Percentiles rank a stretch among this genome's conserved stretches.
phyloP scores from a whole-genome alignment of 2,888 invertebrate genomes.

The Ceratothoa steindachneri region DNA sequence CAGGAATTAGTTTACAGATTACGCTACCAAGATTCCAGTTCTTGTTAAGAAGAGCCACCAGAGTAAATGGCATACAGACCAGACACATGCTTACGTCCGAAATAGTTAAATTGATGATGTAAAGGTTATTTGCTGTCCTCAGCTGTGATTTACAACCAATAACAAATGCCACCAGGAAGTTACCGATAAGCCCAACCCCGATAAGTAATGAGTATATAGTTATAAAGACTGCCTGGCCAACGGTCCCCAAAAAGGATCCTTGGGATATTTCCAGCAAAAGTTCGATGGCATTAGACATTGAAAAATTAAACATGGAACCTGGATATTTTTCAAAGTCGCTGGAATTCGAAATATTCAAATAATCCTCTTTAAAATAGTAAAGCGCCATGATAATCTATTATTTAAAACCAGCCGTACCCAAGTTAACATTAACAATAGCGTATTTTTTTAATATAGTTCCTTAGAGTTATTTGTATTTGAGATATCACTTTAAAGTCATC shows the following conservation, averaged over 20 bases:
- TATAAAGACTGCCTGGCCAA: constrained; percentile 51
- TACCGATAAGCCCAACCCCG: constrained; percentile 51
- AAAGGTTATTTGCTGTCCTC: constrained; percentile 54
- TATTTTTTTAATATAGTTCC: no score
- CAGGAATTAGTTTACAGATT: constrained; percentile 61
- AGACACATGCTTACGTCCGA: constrained; percentile 60
- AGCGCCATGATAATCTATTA: no score
- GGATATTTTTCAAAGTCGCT: background rate
- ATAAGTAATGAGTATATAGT: constrained; percentile 52
- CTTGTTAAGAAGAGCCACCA: constrained; percentile 56
- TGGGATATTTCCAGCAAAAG: constrained; percentile 31
- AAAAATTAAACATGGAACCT: constrained; percentile 9
- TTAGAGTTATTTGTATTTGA: no score
- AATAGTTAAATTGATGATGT: constrained; percentile 60
- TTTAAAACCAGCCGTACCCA: no score
- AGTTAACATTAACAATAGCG: no score
- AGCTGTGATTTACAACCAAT: constrained; percentile 35
- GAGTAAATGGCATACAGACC: constrained; percentile 61
- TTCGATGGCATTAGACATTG: constrained; percentile 15
- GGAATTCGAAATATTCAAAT: background rate
- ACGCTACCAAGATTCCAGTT: constrained; percentile 59
- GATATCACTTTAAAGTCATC: no score
- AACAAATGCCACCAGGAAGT: constrained; percentile 52
- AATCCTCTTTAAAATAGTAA: background rate
- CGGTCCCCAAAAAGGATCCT: constrained; percentile 36